These are phyloP conservation scores for Meandrina meandrites DNA, from an alignment of 92 coral and sea anemone genomes.

Conservation along the genomic window DNA sequence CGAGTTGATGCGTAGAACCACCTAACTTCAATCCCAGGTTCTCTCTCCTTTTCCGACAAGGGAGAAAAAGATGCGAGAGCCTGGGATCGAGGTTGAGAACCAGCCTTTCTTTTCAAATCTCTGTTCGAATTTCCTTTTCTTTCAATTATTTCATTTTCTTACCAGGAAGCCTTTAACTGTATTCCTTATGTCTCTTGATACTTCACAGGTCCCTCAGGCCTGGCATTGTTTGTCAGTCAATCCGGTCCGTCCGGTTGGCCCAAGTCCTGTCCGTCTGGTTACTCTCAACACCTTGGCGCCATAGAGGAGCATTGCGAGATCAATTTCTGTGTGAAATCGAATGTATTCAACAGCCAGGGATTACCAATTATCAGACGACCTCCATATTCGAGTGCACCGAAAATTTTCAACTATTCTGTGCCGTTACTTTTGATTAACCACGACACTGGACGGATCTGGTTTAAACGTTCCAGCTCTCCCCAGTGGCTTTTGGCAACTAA, in stretches of 20 bases:
- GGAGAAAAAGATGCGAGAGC: no score
- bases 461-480: conserved; percentile 45
- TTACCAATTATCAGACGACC: conserved; percentile 85
- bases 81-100: no score
- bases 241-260: conserved; percentile 75
- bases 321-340: conserved; percentile 76
- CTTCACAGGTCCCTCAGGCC: conserved; percentile 1
- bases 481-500: conserved; percentile 70
- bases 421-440: conserved; percentile 77
- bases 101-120: no score
- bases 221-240: conserved; percentile 22
- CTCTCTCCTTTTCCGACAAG: no score
- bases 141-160: no score
- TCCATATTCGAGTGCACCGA: conserved; percentile 79
- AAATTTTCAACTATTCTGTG: conserved; percentile 67
- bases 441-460: conserved; percentile 75
- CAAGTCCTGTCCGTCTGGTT: conserved; percentile 86
- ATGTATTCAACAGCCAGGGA: conserved; percentile 66
- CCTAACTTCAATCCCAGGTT: no score
- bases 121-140: no score
- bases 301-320: conserved; percentile 92
- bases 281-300: conserved; percentile 86
- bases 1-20: background rate
- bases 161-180: background rate
- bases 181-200: no score